phyloP scores from a whole-genome alignment of 2,113 vertebrate genomes.

The Anarrhichthys ocellatus region DNA sequence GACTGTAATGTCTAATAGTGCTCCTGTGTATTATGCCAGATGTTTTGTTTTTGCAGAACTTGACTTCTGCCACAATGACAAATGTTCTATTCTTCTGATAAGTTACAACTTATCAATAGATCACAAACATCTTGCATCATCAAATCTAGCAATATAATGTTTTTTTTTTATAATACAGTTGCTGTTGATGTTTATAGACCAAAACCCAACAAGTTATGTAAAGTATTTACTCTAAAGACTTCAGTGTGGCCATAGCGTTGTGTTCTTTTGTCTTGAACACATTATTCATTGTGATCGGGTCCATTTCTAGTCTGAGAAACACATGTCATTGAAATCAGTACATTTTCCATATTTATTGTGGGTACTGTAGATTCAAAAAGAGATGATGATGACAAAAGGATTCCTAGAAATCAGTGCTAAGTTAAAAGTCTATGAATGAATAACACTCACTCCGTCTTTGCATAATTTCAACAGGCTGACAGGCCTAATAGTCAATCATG shows the following conservation, averaged over 20 bases:
- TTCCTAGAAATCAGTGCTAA: slow-evolving; percentile 15
- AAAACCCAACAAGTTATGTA: not conserved
- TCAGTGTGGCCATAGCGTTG: slow-evolving; percentile 24
- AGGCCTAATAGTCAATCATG: slow-evolving; percentile 16
- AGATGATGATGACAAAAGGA: slow-evolving; percentile 11
- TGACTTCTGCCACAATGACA: not conserved
- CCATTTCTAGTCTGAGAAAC: not conserved
- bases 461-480: slow-evolving; percentile 52
- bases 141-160: slow-evolving; percentile 4
- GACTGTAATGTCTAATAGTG: not conserved
- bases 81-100: slow-evolving; percentile 9
- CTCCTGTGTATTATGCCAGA: not conserved
- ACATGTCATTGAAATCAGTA: not conserved
- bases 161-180: not conserved
- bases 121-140: slow-evolving; percentile 6
- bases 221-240: slow-evolving; percentile 16
- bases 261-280: not conserved
- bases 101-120: not conserved
- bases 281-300: not conserved
- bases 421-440: slow-evolving; percentile 23
- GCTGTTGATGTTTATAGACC: not conserved
- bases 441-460: slow-evolving; percentile 46
- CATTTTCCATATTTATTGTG: slow-evolving; percentile 16
- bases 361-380: slow-evolving; percentile 1
- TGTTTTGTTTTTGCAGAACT: not conserved